Evolutionary conservation across 2,797 vertebrate species (phyloP).

Genomic region (Labeo calbasu): DNA sequence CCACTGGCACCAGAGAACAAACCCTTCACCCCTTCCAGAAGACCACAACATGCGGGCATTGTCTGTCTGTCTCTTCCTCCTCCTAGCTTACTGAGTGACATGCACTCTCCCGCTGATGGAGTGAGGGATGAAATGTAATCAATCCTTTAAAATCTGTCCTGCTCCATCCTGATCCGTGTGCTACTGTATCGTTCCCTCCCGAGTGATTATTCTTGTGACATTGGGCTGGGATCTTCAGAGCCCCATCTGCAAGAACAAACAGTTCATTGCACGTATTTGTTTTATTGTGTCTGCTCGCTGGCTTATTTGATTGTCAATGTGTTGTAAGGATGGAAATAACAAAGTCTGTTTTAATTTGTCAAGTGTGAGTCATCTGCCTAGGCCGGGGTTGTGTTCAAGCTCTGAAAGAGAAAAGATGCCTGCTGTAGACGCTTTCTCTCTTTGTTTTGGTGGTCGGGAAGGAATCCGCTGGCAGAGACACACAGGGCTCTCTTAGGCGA

Average conservation of each 20-base stretch:
- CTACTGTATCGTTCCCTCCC: neutral
- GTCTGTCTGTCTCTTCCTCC: slow-evolving; percentile 22
- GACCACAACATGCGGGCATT: slow-evolving; percentile 42
- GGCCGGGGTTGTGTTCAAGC: slow-evolving; percentile 1
- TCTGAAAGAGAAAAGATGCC: neutral
- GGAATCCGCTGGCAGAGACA: slow-evolving; percentile 18
- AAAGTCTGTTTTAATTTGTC: slow-evolving; percentile 40
- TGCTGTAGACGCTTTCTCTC: neutral
- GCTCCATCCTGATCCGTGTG: neutral
- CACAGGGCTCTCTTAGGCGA: slow-evolving; percentile 17
- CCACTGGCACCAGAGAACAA: slow-evolving; percentile 70
- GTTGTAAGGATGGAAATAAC: slow-evolving; percentile 23
- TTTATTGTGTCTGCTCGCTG: slow-evolving; percentile 56
- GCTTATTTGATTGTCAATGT: slow-evolving; percentile 42
- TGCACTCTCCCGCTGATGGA: slow-evolving; percentile 21
- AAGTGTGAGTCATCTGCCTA: slow-evolving; percentile 17
- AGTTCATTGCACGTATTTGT: slow-evolving; percentile 41
- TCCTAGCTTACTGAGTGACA: slow-evolving; percentile 35
- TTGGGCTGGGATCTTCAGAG: slow-evolving; percentile 38
- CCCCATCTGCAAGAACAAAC: slow-evolving; percentile 43
- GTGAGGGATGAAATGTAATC: slow-evolving; percentile 33
- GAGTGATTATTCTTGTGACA: slow-evolving; percentile 31
- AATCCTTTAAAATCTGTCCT: slow-evolving; percentile 34
- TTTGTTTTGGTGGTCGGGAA: neutral
- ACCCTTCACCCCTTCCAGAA: slow-evolving; percentile 38